A percentile compares a stretch with the other conserved stretches of the same genome.
These are phyloP conservation scores for Dendroctonus ponderosae DNA, from an alignment of 1,140 invertebrate genomes.

Conservation along the genomic window DNA sequence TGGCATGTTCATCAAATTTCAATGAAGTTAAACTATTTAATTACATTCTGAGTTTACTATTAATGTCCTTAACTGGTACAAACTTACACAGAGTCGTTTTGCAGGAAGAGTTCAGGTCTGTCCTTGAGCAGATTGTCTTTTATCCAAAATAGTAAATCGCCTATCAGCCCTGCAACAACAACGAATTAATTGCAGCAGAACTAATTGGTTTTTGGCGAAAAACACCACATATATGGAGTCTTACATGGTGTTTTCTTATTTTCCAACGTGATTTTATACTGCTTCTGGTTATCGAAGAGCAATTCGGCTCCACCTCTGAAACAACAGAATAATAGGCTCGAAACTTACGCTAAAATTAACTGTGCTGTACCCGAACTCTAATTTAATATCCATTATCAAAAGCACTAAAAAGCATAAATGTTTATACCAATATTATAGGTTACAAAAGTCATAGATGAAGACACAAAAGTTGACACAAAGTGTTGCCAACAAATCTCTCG, in stretches of 20 bases:
- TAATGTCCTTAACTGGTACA: background rate
- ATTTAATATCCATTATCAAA: too few relatives aligned
- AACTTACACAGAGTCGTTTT: conserved; percentile 76
- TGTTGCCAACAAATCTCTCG: too few relatives aligned
- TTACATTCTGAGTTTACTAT: background rate
- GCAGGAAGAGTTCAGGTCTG: conserved; percentile 85
- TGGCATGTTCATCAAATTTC: too few relatives aligned
- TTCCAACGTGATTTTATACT: conserved; percentile 65
- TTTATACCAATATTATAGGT: too few relatives aligned
- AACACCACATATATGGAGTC: conserved; percentile 14
- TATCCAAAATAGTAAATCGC: conserved; percentile 75
- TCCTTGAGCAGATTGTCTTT: conserved; percentile 82
- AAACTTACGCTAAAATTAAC: too few relatives aligned
- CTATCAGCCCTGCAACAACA: conserved; percentile 68
- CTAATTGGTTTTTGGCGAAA: background rate
- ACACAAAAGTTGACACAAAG: too few relatives aligned
- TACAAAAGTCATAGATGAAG: too few relatives aligned
- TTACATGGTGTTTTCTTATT: conserved; percentile 47
- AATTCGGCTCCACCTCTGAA: conserved; percentile 84
- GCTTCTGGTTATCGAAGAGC: conserved; percentile 80
- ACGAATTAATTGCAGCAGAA: conserved; percentile 18
- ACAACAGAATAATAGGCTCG: too few relatives aligned
- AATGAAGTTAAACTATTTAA: too few relatives aligned
- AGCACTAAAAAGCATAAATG: too few relatives aligned
- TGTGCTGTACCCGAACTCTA: too few relatives aligned